Percentiles rank a stretch among this genome's conserved stretches.
phyloP scores from a whole-genome alignment of 2,797 vertebrate genomes.

The Anguilla pacifica region DNA sequence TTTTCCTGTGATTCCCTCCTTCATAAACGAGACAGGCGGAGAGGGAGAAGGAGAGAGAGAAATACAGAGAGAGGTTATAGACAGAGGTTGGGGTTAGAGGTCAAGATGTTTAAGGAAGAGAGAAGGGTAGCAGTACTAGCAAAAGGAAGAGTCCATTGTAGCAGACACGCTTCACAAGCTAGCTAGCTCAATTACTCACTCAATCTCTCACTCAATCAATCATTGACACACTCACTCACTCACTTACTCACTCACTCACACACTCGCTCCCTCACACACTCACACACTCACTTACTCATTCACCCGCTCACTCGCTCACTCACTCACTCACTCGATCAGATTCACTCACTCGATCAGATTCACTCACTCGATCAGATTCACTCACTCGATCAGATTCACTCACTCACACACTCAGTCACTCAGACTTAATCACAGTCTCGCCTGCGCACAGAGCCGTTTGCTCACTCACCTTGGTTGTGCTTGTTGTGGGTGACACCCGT shows the following conservation, averaged over 20 bases:
- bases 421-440: too few species aligned
- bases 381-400: too few species aligned
- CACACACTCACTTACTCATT: too few species aligned
- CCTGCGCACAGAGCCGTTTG: too few species aligned
- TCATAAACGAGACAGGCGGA: not conserved
- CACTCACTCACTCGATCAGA: too few species aligned
- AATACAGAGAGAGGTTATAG: not conserved
- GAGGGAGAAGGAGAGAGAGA: not conserved
- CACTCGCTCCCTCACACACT: not conserved
- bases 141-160: not conserved
- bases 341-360: too few species aligned
- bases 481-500: conserved; percentile 64
- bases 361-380: too few species aligned
- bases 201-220: too few species aligned
- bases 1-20: conserved; percentile 8
- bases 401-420: too few species aligned
- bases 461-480: conserved; percentile 77
- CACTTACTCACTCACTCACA: not conserved
- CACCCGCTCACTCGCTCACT: too few species aligned
- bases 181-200: not conserved
- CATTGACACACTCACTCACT: too few species aligned
- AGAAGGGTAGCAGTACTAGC: not conserved
- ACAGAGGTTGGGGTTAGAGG: not conserved
- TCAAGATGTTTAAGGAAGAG: not conserved
- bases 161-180: not conserved